phyloP scores from a whole-genome alignment of 2,888 invertebrate genomes.

The Microdon myrmicae region DNA sequence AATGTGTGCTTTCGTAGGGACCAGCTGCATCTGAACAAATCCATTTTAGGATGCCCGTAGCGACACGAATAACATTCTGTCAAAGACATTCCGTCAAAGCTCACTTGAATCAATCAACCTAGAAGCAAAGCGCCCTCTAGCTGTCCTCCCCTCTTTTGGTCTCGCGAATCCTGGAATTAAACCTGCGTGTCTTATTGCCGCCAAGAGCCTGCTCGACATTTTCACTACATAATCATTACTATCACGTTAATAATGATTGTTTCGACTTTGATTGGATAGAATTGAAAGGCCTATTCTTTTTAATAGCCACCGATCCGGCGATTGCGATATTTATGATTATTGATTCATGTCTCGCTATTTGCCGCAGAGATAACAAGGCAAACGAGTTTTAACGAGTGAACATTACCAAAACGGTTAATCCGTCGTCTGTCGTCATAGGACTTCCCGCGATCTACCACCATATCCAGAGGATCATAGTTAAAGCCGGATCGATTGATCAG shows the following conservation, averaged over 20 bases:
- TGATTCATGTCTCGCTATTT: conserved; percentile 24
- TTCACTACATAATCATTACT: conserved; percentile 26
- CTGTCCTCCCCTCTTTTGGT: too few species aligned
- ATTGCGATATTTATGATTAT: conserved; percentile 38
- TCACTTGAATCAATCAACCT: conserved; percentile 20
- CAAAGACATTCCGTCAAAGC: conserved; percentile 9
- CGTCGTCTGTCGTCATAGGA: conserved; percentile 45
- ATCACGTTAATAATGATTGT: conserved; percentile 32
- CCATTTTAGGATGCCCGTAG: conserved; percentile 23
- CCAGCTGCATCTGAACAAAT: too few species aligned
- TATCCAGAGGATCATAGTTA: conserved; percentile 21
- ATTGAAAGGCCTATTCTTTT: conserved; percentile 24
- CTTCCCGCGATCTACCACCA: conserved; percentile 26
- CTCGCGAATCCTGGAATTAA: too few species aligned
- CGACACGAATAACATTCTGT: conserved; percentile 13
- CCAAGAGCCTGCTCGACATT: conserved; percentile 21
- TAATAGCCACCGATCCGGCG: conserved; percentile 25
- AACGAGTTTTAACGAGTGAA: conserved; percentile 55
- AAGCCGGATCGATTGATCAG: conserved; percentile 15
- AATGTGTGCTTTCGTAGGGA: too few species aligned
- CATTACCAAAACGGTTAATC: conserved; percentile 56
- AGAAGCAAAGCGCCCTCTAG: conserved; percentile 13
- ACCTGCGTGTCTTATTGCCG: too few species aligned
- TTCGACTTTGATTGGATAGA: conserved; percentile 28
- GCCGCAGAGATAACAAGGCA: conserved; percentile 53